Evolutionary conservation across 2,797 vertebrate species (phyloP), one percentile per base, ranked within the genome.

Genomic region (Chloroceryle inda): DNA sequence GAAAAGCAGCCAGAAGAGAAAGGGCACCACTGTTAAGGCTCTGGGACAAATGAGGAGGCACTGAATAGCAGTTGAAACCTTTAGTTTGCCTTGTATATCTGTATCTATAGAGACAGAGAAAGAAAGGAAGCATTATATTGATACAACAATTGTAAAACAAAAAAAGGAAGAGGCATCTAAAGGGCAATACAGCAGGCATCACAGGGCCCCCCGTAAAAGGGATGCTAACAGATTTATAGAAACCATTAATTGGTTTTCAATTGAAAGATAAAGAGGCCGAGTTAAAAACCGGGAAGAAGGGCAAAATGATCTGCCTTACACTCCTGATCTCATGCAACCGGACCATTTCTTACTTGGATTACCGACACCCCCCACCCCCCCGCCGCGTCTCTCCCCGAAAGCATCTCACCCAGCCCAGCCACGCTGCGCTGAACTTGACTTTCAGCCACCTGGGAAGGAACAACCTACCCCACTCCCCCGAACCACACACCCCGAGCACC

Each of bases 81-180:
- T 96, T 97, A 95, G 96, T 92, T 97, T 95, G 90, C 97, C 98
- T 98, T 98, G 98, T 98, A 96, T 97, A 97, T 98, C 96, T 98
- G 98, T 97, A 98, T 98, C 98, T 98, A 98, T 98, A 98, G 98
- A 98, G 98, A 98, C 98, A 96, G 97, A 97, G 96, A 59, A 98
- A 98, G 97, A 98, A 98, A 98, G 97, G 96, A 96, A 94, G 97
- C 97, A 98, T 98, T 98, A 98, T 98, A 98, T 97, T 87, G 97
- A 97, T 98, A 97, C 98, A 97, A 98, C 98, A 98, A 98, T 98
- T 97, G 98, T 97, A 96, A 97, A 97, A 97, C 96, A 97, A 97
- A 97, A 98, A 98, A 97, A 94, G 95, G 97, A 97, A 98, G 95
- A 98, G 98, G 97, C 98, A 97, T 98, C 97, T 85, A 97, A 98